Evolutionary conservation across 2,797 vertebrate species (phyloP).

Genomic region (Periparus ater): DNA sequence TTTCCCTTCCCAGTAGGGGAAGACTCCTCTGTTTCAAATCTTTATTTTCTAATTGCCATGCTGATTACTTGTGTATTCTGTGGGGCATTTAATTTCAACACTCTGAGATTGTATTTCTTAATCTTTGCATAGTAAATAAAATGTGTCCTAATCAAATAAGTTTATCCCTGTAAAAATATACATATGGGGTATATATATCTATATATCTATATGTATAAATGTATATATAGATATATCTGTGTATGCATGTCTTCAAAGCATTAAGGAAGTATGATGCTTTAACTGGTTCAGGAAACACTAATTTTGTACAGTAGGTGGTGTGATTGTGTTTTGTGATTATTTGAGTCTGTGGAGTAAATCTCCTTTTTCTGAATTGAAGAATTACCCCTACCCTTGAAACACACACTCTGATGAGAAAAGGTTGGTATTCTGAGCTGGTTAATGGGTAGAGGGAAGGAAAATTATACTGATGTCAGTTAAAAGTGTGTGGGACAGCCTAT

Average conservation of each 20-base stretch:
- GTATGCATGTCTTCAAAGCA: not conserved
- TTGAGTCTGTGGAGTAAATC: not conserved
- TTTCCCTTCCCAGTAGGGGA: not conserved
- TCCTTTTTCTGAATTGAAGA: not conserved
- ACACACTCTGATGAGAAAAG: not conserved
- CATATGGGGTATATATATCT: not conserved
- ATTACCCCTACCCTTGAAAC: not conserved
- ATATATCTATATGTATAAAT: too few species aligned
- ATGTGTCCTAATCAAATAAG: not conserved
- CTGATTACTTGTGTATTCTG: not conserved
- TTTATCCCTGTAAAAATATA: not conserved
- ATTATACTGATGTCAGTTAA: not conserved
- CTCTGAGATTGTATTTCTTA: not conserved
- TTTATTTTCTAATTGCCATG: not conserved
- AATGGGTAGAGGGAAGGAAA: not conserved
- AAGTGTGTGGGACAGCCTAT: not conserved
- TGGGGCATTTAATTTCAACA: not conserved
- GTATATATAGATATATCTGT: too few species aligned
- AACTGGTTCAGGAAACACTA: not conserved
- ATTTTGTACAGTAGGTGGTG: not conserved
- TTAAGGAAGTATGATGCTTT: not conserved
- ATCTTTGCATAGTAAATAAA: not conserved
- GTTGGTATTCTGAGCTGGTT: not conserved
- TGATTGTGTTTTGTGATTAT: not conserved
- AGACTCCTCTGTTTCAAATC: not conserved